phyloP scores from a whole-genome alignment of 1,140 invertebrate species.

The Cepaea nemoralis region DNA sequence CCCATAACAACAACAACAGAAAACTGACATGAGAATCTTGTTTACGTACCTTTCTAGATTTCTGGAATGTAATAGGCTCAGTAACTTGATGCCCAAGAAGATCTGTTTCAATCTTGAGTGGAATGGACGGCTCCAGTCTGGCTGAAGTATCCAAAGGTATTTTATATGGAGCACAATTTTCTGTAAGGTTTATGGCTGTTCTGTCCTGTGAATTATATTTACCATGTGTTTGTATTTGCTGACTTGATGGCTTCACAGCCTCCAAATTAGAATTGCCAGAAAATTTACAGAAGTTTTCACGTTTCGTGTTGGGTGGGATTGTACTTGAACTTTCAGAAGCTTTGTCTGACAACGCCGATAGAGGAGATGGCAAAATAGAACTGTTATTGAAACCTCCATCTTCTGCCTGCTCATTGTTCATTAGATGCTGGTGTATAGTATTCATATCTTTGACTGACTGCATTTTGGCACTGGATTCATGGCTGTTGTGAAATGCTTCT shows the following conservation, averaged over 20 bases:
- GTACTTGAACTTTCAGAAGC: not conserved
- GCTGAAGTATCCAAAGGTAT: too few species aligned
- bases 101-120: conserved; percentile 4
- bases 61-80: not conserved
- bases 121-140: not conserved
- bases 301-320: not conserved
- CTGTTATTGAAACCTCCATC: not conserved
- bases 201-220: not conserved
- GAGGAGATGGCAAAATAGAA: not conserved
- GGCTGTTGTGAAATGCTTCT: not conserved
- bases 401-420: not conserved
- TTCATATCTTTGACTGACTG: not conserved
- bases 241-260: not conserved
- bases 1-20: too few species aligned
- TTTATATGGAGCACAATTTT: not conserved
- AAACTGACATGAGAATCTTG: too few species aligned
- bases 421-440: too few species aligned
- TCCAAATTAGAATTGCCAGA: not conserved
- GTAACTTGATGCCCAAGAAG: not conserved
- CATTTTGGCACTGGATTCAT: not conserved
- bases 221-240: not conserved
- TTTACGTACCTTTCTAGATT: conserved; percentile 19
- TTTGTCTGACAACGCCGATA: not conserved
- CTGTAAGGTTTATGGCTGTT: not conserved
- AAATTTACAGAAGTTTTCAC: not conserved